phyloP scores from a whole-genome alignment of 2,113 vertebrate species.

The Athene noctua region DNA sequence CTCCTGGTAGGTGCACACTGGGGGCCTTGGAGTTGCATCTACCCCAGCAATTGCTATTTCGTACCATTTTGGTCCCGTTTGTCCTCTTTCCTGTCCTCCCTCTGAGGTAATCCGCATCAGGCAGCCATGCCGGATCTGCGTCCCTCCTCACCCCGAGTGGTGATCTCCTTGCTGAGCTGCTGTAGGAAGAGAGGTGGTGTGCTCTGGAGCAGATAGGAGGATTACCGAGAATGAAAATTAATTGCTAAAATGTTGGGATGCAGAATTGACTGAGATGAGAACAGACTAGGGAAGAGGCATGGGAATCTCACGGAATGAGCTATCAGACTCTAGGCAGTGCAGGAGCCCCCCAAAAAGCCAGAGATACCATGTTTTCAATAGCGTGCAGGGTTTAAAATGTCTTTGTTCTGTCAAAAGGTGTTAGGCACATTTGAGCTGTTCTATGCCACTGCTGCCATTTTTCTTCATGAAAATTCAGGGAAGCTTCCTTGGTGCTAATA shows the following conservation, averaged over 20 bases:
- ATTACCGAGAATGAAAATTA: not conserved
- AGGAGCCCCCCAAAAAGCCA: not conserved
- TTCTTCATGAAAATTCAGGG: not conserved
- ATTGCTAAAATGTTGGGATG: not conserved
- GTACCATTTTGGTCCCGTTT: not conserved
- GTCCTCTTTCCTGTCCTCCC: not conserved
- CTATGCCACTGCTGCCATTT: not conserved
- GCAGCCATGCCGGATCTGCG: not conserved
- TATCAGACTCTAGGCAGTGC: not conserved
- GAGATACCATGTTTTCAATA: not conserved
- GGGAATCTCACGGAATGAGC: not conserved
- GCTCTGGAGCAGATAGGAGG: not conserved
- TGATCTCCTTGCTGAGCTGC: not conserved
- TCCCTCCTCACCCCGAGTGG: not conserved
- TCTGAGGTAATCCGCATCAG: not conserved
- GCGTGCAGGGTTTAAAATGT: not conserved
- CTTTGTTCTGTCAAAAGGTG: not conserved
- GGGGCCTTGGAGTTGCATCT: rapidly evolving
- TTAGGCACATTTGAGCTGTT: not conserved
- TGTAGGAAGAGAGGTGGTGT: not conserved
- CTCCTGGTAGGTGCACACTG: not conserved
- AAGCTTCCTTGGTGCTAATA: not conserved
- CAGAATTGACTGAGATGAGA: not conserved
- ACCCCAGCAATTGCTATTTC: not conserved
- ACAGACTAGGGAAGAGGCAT: rapidly evolving